These are phyloP conservation scores for Thecocarcelia acutangulata DNA, from an alignment of 2,888 invertebrate genomes.

Conservation along the genomic window DNA sequence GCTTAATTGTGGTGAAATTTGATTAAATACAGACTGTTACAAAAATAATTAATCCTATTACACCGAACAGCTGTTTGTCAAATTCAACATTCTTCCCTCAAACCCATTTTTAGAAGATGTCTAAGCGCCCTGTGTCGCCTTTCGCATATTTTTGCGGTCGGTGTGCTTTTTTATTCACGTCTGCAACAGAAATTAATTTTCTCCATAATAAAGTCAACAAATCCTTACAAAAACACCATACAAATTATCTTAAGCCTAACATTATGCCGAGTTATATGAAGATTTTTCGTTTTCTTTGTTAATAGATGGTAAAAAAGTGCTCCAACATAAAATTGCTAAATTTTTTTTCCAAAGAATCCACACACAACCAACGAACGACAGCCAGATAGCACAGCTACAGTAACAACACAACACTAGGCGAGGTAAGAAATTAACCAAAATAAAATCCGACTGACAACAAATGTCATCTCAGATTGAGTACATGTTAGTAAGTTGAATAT, in stretches of 20 bases:
- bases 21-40: conserved; percentile 15
- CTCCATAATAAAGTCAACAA: conserved; percentile 34
- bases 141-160: conserved; percentile 66
- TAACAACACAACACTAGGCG: conserved; percentile 63
- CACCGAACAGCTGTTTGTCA: conserved; percentile 47
- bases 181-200: conserved; percentile 54
- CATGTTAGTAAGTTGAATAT: conserved; percentile 36
- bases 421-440: conserved; percentile 66
- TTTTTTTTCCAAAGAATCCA: conserved; percentile 46
- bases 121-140: conserved; percentile 62
- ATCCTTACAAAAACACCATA: conserved; percentile 42
- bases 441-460: conserved; percentile 60
- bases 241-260: conserved; percentile 31
- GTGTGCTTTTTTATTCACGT: conserved; percentile 59
- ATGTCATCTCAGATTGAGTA: conserved; percentile 47
- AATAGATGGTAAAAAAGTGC: conserved; percentile 50
- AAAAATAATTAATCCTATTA: background rate
- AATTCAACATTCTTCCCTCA: conserved; percentile 23
- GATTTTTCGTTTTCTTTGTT: conserved; percentile 39
- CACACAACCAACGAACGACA: conserved; percentile 55
- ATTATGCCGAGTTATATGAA: conserved; percentile 63
- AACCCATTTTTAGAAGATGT: background rate
- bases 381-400: conserved; percentile 59
- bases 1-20: background rate
- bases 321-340: conserved; percentile 33